Conservation (phyloP, 64 coral and sea anemone genomes). For the Porites australiensis region DNA sequence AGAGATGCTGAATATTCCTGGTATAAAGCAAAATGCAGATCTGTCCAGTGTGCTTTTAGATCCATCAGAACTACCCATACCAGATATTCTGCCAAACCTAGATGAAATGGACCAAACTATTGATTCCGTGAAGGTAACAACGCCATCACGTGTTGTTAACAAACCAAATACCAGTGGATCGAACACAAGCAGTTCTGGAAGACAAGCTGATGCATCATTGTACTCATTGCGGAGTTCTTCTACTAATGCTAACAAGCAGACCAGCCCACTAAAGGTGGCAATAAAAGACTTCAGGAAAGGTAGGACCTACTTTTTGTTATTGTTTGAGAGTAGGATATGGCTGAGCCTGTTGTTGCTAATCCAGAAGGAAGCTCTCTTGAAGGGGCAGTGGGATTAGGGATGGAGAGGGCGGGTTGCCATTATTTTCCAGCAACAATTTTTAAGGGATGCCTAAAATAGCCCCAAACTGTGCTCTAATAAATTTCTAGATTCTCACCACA, state of each 20-base stretch:
- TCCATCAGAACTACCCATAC: conserved; percentile 19
- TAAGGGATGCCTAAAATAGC: too few species aligned
- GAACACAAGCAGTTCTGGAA: not conserved
- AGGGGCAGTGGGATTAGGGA: too few species aligned
- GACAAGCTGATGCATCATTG: not conserved
- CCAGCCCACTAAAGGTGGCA: conserved; percentile 14
- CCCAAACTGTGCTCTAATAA: too few species aligned
- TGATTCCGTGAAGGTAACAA: not conserved
- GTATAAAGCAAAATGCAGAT: conserved; percentile 20
- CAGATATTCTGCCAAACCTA: conserved; percentile 21
- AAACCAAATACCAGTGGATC: not conserved
- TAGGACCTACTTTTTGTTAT: not conserved
- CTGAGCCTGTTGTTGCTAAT: too few species aligned
- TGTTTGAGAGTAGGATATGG: too few species aligned
- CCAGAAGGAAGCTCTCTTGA: too few species aligned
- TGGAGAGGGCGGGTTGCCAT: too few species aligned
- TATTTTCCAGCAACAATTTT: too few species aligned
- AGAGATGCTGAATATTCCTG: conserved; percentile 44
- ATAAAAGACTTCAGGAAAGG: conserved; percentile 22
- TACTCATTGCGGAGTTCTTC: conserved; percentile 5
- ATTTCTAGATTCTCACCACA: too few species aligned
- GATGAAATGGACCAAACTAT: conserved; percentile 20
- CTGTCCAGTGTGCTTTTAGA: not conserved
- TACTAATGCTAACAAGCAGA: not conserved
- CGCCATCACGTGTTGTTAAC: not conserved